phyloP scores from a whole-genome alignment of 2,888 invertebrate species.

The Hedychridium roseum region DNA sequence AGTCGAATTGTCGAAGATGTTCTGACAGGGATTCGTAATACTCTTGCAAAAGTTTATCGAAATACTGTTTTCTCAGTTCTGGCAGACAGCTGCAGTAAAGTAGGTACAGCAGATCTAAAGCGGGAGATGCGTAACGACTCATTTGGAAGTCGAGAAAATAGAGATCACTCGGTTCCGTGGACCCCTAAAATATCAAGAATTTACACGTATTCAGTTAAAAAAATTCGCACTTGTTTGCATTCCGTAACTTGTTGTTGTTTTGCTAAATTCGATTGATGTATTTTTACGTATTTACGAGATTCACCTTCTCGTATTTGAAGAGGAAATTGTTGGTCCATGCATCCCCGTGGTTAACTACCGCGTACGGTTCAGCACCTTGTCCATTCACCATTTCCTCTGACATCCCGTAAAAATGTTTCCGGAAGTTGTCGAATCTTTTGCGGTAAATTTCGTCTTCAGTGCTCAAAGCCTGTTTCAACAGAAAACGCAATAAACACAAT shows the following conservation, averaged over 20 bases:
- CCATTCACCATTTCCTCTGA: constrained; percentile 15
- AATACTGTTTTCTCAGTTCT: constrained; percentile 40
- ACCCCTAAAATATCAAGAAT: constrained; percentile 19
- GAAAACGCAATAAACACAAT: neutral
- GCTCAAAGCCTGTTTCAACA: constrained; percentile 11
- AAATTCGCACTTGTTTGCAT: neutral
- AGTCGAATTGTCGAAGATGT: constrained; percentile 37
- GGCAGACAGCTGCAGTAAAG: constrained; percentile 50
- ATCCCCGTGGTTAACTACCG: constrained; percentile 38
- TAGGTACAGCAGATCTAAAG: constrained; percentile 53
- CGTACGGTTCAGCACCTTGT: constrained; percentile 33
- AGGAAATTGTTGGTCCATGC: constrained; percentile 39
- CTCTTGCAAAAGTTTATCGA: constrained; percentile 44
- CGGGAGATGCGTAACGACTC: constrained; percentile 38
- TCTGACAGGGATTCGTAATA: constrained; percentile 50
- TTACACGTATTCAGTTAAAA: too few relatives aligned
- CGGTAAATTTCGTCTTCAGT: constrained; percentile 24
- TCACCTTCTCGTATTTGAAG: constrained; percentile 37
- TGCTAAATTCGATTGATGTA: neutral
- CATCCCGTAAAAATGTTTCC: constrained; percentile 3
- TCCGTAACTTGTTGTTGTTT: neutral
- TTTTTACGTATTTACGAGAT: neutral
- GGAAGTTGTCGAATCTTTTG: constrained; percentile 24
- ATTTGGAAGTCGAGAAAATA: constrained; percentile 38
- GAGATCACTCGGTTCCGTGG: constrained; percentile 23